Conservation (phyloP, 2,888 invertebrate species). For the Ornithoptera alexandrae region DNA sequence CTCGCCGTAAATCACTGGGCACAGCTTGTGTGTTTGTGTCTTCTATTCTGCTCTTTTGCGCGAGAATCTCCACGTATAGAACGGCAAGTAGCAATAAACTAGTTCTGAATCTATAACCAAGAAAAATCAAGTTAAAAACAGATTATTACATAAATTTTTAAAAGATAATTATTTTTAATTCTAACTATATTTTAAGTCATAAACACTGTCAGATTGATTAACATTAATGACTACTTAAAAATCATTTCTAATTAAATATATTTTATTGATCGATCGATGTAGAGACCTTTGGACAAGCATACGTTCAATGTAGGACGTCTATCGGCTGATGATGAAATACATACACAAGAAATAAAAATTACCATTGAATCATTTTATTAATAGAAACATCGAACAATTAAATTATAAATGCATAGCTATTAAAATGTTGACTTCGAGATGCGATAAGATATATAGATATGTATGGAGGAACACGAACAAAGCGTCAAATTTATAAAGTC, state of each 20-base stretch:
- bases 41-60: slow-evolving; percentile 62
- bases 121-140: slow-evolving; percentile 9
- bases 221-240: too few species aligned
- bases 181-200: too few species aligned
- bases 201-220: too few species aligned
- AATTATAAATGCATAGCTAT: neutral
- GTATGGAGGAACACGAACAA: neutral
- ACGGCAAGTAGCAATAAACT: slow-evolving; percentile 58
- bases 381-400: neutral
- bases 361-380: neutral
- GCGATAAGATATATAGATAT: too few species aligned
- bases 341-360: too few species aligned
- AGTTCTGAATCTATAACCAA: slow-evolving; percentile 65
- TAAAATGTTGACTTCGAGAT: neutral
- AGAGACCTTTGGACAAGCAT: too few species aligned
- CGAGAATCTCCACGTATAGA: slow-evolving; percentile 45
- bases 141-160: too few species aligned
- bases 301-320: too few species aligned
- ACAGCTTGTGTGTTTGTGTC: slow-evolving; percentile 62
- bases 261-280: too few species aligned
- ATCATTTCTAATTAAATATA: too few species aligned
- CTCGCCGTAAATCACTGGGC: slow-evolving; percentile 68
- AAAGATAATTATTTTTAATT: too few species aligned
- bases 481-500: neutral
- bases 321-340: too few species aligned